phyloP scores from a whole-genome alignment of 2,888 invertebrate species.

The Mesorhabditis belari region DNA sequence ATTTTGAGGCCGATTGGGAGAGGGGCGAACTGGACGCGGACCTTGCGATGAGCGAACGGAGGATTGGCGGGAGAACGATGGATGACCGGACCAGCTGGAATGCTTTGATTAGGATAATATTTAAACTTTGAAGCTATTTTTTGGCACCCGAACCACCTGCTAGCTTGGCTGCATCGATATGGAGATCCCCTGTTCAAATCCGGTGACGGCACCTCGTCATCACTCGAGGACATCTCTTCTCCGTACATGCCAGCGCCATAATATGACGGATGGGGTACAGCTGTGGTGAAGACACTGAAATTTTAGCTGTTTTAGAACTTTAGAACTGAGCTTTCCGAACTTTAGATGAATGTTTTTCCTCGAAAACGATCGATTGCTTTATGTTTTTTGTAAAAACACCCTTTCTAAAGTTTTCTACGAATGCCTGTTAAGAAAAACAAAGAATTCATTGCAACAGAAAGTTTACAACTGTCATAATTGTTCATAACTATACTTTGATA shows the following conservation, averaged over 20 bases:
- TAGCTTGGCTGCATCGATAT: constrained; percentile 26
- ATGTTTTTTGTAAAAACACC: too few species aligned
- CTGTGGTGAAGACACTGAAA: constrained; percentile 14
- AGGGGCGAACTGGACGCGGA: neutral
- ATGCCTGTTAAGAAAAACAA: too few species aligned
- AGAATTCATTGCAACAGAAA: too few species aligned
- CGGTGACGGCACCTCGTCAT: constrained; percentile 11
- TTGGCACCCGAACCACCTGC: constrained; percentile 6
- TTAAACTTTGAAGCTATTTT: neutral
- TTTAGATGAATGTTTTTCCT: too few species aligned
- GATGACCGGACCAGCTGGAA: constrained; percentile 19
- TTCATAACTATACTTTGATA: too few species aligned
- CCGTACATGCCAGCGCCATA: constrained; percentile 8
- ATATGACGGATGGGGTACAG: constrained; percentile 2
- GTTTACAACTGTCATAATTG: too few species aligned
- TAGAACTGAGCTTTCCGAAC: too few species aligned
- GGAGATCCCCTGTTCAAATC: constrained; percentile 21
- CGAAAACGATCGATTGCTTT: too few species aligned
- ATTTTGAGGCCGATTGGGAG: neutral
- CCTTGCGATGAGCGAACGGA: constrained; percentile 23
- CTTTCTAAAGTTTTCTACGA: too few species aligned
- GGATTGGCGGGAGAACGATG: constrained; percentile 28
- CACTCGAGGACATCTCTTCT: constrained; percentile 1
- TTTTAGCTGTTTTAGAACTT: too few species aligned
- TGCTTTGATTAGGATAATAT: constrained; percentile 1